Evolutionary conservation across 2,113 vertebrate genomes (phyloP).

Genomic region (Emydocephalus ijimae): DNA sequence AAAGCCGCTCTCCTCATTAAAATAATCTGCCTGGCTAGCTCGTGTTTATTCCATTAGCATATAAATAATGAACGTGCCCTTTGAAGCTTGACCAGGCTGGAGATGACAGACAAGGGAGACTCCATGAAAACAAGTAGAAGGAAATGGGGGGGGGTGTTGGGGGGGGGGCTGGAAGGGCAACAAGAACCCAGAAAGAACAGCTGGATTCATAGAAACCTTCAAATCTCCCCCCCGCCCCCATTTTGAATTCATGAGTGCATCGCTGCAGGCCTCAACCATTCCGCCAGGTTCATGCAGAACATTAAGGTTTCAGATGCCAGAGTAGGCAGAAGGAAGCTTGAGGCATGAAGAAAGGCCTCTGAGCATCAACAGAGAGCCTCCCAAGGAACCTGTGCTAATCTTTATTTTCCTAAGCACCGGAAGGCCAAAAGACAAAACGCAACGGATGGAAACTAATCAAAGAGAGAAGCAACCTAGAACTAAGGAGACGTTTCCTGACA

Average conservation of each 20-base stretch:
- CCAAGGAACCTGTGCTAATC: not conserved
- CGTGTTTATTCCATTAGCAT: conserved; percentile 48
- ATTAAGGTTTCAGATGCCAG: not conserved
- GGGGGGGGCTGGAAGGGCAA: not conserved
- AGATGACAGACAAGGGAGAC: not conserved
- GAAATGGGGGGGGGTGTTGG: not conserved
- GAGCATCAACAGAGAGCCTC: not conserved
- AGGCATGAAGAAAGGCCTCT: not conserved
- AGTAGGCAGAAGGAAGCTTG: not conserved
- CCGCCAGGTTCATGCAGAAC: not conserved
- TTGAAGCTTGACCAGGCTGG: conserved; percentile 36
- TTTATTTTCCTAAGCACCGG: too few relatives aligned
- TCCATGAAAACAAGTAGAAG: not conserved
- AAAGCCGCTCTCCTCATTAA: conserved; percentile 49
- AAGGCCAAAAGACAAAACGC: too few relatives aligned
- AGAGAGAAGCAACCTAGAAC: too few relatives aligned
- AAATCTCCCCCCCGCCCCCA: rapidly evolving
- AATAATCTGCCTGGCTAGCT: conserved; percentile 6
- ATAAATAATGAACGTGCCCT: conserved; percentile 44
- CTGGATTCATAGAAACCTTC: not conserved
- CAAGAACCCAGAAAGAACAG: not conserved
- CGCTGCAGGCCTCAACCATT: not conserved
- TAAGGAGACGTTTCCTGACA: too few relatives aligned
- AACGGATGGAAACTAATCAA: too few relatives aligned
- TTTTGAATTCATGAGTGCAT: not conserved